Percentiles rank a stretch among this genome's conserved stretches.
These are phyloP conservation scores for Bradypodion pumilum DNA, from an alignment of 2,797 vertebrate species.

Conservation along the genomic window DNA sequence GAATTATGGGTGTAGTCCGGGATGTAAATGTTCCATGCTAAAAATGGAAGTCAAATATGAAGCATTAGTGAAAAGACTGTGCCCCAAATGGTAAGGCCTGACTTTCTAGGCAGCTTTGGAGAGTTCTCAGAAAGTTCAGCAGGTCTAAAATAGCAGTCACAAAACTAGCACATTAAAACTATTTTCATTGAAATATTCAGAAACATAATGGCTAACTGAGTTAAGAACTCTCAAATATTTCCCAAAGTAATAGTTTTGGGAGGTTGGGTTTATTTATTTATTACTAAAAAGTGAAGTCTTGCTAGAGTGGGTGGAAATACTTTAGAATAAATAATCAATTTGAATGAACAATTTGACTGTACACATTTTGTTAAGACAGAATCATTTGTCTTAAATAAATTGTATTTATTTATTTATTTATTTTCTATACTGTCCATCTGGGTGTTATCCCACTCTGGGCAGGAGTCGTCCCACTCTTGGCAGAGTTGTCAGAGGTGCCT, in stretches of 20 bases:
- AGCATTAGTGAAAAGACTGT: too few species aligned
- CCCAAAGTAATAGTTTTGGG: slow-evolving; percentile 57
- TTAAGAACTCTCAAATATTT: slow-evolving; percentile 68
- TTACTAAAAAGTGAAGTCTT: not conserved
- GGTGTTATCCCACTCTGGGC: too few species aligned
- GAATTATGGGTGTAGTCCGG: too few species aligned
- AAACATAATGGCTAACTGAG: slow-evolving; percentile 72
- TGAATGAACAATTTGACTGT: slow-evolving; percentile 33
- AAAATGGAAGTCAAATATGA: too few species aligned
- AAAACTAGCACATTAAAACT: slow-evolving; percentile 71
- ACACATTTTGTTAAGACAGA: slow-evolving; percentile 26
- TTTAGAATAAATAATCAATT: slow-evolving; percentile 34
- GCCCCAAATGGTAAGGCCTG: too few species aligned
- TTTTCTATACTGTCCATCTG: too few species aligned
- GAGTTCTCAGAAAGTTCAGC: too few species aligned
- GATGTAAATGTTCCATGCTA: too few species aligned
- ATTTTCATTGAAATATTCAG: slow-evolving; percentile 89
- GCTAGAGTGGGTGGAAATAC: slow-evolving; percentile 43
- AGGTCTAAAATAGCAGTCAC: too few species aligned
- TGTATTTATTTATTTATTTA: too few species aligned
- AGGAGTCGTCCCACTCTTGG: too few species aligned
- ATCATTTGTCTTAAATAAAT: slow-evolving; percentile 18
- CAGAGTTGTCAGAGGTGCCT: slow-evolving; percentile 56
- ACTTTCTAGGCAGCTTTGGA: too few species aligned
- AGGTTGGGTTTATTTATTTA: not conserved